Evolutionary conservation across 2,797 vertebrate species (phyloP), one percentile per base, ranked within the genome.

Genomic region (Enteromius thamalakanensis): DNA sequence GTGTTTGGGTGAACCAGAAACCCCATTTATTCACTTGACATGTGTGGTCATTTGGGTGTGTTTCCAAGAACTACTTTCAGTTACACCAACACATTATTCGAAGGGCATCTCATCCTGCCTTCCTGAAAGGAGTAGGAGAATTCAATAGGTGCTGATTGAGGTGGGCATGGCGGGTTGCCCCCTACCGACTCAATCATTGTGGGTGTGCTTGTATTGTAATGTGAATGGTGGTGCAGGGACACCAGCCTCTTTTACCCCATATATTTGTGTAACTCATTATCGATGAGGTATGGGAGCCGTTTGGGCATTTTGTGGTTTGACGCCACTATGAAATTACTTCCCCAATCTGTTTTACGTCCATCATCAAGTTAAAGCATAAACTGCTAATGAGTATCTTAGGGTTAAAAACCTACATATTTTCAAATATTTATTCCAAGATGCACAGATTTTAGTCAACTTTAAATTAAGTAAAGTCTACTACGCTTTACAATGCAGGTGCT

Each of bases 161-260:
- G 70, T 69, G 55, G 69, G 76, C 76, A 83, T 29, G 49, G 72
- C 64, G 32, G 40, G 76, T 76, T 71, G 81, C 76, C 47, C 47
- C 76, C 64, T 80, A 74, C 76, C 76, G 76, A 79, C 70, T 79
- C 68, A 64, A 82, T 85, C 70, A 76, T 32, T 78, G 65, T 81
- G 70, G n/a, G 23, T 80, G 15, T 55, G 4, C 19, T 29, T 69
- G 21, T 58, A 34, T 11, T 53, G 32, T 60, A 37, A 29, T 51
- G 29, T n/a, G 32, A 68, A 7, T 45, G 26, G 14, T 6, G n/a
- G 17, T 71, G 34, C 17, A 21, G n/a, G 53, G 58, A 37, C 67
- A 34, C 75, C 32, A 64, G 60, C 32, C 71, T 67, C 69, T 81
- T 74, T 74, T 32, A 71, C 72, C 34, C 55, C 1, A 0, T n/a